These are phyloP conservation scores for Caenorhabditis wallacei DNA, from an alignment of 2,888 invertebrate genomes.

Conservation along the genomic window DNA sequence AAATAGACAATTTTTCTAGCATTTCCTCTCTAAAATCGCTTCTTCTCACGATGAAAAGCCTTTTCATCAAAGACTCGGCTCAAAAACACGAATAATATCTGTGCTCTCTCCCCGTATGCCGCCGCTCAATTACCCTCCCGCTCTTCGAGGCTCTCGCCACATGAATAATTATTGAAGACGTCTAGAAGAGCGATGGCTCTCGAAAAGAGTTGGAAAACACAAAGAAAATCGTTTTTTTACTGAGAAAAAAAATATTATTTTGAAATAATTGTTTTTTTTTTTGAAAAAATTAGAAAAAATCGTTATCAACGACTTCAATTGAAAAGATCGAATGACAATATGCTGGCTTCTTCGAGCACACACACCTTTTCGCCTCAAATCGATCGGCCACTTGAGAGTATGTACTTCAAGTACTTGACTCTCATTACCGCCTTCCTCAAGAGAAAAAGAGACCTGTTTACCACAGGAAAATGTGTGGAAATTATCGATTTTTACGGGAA, in stretches of 20 bases:
- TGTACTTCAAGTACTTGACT: conserved; percentile 61
- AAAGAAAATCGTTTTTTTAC: too few species aligned
- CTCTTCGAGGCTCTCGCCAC: conserved; percentile 16
- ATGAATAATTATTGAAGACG: conserved; percentile 47
- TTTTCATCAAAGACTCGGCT: too few species aligned
- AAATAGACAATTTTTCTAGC: too few species aligned
- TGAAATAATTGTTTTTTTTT: too few species aligned
- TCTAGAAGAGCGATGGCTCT: neutral
- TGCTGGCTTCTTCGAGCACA: conserved; percentile 42
- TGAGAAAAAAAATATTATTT: too few species aligned
- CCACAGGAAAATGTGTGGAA: conserved; percentile 3
- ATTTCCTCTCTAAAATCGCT: too few species aligned
- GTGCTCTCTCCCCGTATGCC: conserved; percentile 19
- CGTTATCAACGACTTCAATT: too few species aligned
- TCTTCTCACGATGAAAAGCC: too few species aligned
- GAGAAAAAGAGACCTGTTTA: conserved; percentile 55
- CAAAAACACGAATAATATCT: conserved; percentile 32
- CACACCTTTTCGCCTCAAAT: conserved; percentile 16
- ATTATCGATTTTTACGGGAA: neutral
- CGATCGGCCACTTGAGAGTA: conserved; percentile 60
- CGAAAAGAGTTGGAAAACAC: neutral
- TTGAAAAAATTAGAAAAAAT: too few species aligned
- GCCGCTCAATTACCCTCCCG: conserved; percentile 39
- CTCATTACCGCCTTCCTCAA: conserved; percentile 57
- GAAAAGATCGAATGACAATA: conserved; percentile 38